These are phyloP conservation scores for Ferrisia virgata DNA, from an alignment of 2,888 invertebrate species.

Conservation along the genomic window DNA sequence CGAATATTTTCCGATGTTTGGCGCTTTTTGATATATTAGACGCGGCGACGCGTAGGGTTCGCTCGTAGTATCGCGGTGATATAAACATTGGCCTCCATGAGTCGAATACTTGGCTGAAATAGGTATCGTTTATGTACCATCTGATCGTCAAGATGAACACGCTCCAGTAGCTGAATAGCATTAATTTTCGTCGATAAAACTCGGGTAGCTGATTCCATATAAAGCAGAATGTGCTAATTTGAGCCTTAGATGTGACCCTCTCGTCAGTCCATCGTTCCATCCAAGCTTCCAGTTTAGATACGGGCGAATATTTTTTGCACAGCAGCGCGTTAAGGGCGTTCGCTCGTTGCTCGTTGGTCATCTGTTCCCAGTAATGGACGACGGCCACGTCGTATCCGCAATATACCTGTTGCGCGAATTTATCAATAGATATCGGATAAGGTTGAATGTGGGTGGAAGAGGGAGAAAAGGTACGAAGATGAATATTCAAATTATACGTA, in stretches of 20 bases:
- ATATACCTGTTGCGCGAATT: background rate
- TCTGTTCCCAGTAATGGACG: background rate
- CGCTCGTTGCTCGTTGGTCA: background rate
- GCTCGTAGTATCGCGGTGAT: background rate
- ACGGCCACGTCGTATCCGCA: background rate
- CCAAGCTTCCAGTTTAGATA: background rate
- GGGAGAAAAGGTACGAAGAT: background rate
- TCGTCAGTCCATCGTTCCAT: slow-evolving; percentile 9
- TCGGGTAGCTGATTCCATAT: background rate
- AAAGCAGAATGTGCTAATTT: background rate
- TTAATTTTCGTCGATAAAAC: background rate
- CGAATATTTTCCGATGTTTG: background rate
- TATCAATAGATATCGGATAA: background rate
- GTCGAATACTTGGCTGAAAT: background rate
- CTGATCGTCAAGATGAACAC: background rate
- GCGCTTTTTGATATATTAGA: background rate
- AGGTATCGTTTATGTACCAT: background rate
- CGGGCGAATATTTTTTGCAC: background rate
- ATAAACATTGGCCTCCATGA: background rate
- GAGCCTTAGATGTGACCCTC: background rate
- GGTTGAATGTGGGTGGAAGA: background rate
- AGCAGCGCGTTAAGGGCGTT: background rate
- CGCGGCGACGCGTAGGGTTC: background rate
- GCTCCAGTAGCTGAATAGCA: slow-evolving; percentile 11
- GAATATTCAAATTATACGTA: background rate